Evolutionary conservation across 92 coral and sea anemone species (phyloP).

Genomic region (Meandrina meandrites): DNA sequence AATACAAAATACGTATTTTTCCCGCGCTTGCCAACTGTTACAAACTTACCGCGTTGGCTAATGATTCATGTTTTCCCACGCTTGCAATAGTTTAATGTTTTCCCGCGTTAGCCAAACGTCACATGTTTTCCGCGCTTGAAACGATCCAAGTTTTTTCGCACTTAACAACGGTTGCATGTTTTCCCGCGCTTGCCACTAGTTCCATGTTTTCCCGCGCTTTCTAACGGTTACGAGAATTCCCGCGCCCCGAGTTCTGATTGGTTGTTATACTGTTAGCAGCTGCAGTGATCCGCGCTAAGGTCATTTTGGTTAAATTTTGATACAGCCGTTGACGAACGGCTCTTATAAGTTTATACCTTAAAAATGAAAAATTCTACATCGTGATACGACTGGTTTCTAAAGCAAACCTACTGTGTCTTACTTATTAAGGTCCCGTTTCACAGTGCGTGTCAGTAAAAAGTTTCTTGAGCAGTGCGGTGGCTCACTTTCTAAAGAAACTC

Average conservation of each 20-base stretch:
- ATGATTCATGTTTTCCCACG: not conserved
- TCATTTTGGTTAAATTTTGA: not conserved
- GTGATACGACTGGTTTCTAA: not conserved
- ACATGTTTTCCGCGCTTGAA: too few species aligned
- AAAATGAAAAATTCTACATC: not conserved
- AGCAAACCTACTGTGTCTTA: not conserved
- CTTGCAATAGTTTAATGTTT: not conserved
- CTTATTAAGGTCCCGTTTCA: not conserved
- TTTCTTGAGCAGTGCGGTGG: too few species aligned
- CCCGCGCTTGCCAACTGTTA: too few species aligned
- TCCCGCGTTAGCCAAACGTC: not conserved
- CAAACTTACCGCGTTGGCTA: too few species aligned
- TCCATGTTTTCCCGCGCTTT: not conserved
- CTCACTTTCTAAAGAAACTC: not conserved
- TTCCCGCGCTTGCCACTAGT: not conserved
- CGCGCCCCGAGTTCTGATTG: not conserved
- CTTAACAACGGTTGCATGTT: not conserved
- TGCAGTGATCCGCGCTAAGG: not conserved
- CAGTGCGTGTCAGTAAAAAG: not conserved
- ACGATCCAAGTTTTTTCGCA: not conserved
- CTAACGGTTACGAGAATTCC: not conserved
- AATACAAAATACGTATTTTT: too few species aligned
- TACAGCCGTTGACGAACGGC: not conserved
- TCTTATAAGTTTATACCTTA: not conserved
- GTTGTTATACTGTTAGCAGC: not conserved